Evolutionary conservation across 1,140 invertebrate species (phyloP).

Genomic region (Drosophila teissieri): DNA sequence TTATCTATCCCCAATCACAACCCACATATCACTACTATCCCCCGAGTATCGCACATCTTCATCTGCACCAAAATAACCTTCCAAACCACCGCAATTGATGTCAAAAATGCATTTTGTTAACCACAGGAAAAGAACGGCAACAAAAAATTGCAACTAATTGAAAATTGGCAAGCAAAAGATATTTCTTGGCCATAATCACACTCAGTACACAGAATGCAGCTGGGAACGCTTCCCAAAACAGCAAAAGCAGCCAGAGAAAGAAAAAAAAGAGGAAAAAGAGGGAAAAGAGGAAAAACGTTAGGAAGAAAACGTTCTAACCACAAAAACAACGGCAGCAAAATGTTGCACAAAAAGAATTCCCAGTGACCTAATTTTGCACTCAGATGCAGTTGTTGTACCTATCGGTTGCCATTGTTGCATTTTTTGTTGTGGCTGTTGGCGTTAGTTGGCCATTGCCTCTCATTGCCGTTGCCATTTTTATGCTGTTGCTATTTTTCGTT

Average conservation of each 20-base stretch:
- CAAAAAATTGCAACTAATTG: constrained; percentile 52
- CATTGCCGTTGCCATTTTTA: constrained; percentile 19
- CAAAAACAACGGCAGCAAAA: constrained; percentile 51
- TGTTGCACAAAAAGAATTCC: constrained; percentile 70
- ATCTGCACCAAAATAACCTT: constrained; percentile 29
- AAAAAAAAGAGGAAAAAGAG: constrained; percentile 12
- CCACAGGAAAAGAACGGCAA: constrained; percentile 22
- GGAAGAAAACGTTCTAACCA: constrained; percentile 52
- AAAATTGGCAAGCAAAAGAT: constrained; percentile 44
- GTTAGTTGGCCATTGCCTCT: constrained; percentile 64
- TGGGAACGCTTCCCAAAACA: constrained; percentile 51
- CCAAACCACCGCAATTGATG: constrained; percentile 34
- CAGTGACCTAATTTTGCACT: constrained; percentile 73
- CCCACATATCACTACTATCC: constrained; percentile 43
- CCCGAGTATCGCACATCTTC: constrained; percentile 26
- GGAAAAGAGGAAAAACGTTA: constrained; percentile 30
- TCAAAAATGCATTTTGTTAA: constrained; percentile 52
- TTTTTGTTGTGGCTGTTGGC: constrained; percentile 66
- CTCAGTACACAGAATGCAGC: constrained; percentile 42
- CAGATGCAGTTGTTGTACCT: constrained; percentile 67
- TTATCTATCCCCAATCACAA: constrained; percentile 22
- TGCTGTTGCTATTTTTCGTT: background rate
- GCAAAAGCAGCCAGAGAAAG: constrained; percentile 28
- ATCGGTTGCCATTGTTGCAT: constrained; percentile 43
- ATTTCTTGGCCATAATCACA: constrained; percentile 52